Evolutionary conservation across 2,888 invertebrate genomes (phyloP).

Genomic region (Apodemia zela): DNA sequence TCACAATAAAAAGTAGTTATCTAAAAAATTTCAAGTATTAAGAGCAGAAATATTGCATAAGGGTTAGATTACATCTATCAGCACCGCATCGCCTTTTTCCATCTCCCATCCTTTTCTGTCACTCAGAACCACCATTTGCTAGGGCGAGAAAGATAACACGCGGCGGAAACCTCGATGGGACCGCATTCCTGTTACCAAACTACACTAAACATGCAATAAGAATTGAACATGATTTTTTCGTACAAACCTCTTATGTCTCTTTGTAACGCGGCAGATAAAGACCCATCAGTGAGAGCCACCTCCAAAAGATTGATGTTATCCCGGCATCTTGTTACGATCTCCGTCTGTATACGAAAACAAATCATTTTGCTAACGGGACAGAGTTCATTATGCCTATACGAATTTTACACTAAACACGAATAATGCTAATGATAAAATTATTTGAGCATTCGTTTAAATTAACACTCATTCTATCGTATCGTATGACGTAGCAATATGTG

Average conservation of each 20-base stretch:
- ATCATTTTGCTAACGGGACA: constrained; percentile 38
- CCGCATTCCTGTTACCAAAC: no score
- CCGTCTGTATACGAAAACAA: constrained; percentile 83
- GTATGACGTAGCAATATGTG: not conserved
- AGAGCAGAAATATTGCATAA: no score
- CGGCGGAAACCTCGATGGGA: not conserved
- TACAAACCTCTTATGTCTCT: constrained; percentile 82
- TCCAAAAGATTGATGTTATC: constrained; percentile 92
- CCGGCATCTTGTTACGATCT: constrained; percentile 91
- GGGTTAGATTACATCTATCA: no score
- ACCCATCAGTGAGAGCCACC: constrained; percentile 81
- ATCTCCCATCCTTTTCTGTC: no score
- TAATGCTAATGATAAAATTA: not conserved
- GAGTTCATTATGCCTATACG: constrained; percentile 23
- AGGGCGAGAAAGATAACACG: no score
- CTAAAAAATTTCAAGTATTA: no score
- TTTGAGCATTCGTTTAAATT: not conserved
- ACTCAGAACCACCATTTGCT: no score
- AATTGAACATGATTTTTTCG: constrained; percentile 2
- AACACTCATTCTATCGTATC: not conserved
- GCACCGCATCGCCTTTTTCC: no score
- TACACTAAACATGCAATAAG: constrained; percentile 1
- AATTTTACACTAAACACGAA: not conserved
- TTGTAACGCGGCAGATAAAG: constrained; percentile 76
- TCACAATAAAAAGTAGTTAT: no score